These are phyloP conservation scores for Phalacrocorax carbo DNA, from an alignment of 2,113 vertebrate genomes.

Conservation along the genomic window DNA sequence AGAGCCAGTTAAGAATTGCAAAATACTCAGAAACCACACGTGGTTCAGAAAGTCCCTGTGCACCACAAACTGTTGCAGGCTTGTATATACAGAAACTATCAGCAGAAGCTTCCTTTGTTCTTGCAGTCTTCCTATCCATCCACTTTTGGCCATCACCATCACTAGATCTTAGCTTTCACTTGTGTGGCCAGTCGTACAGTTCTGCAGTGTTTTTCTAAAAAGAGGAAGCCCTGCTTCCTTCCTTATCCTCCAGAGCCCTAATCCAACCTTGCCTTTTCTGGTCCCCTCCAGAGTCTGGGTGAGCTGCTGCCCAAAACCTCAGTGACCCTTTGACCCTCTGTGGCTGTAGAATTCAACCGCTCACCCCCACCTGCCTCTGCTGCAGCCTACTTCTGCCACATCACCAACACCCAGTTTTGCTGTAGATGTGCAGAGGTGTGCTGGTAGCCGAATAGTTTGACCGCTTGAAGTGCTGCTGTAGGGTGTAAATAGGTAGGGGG, in stretches of 20 bases:
- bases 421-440: not conserved
- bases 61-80: not conserved
- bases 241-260: not conserved
- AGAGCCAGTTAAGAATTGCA: not conserved
- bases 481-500: not conserved
- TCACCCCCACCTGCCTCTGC: not conserved
- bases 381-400: not conserved
- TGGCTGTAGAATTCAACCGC: rapidly evolving
- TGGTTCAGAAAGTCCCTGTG: not conserved
- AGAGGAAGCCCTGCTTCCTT: not conserved
- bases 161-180: not conserved
- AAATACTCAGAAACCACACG: not conserved
- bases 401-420: not conserved
- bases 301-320: not conserved
- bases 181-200: not conserved
- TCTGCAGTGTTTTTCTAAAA: not conserved
- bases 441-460: not conserved
- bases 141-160: not conserved
- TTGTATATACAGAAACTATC: not conserved
- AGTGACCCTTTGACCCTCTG: not conserved
- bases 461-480: not conserved
- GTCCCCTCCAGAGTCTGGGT: not conserved
- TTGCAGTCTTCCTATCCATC: not conserved
- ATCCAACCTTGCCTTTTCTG: not conserved
- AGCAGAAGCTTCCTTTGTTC: not conserved